phyloP scores from a whole-genome alignment of 2,797 vertebrate species.

The Artibeus jamaicensis region DNA sequence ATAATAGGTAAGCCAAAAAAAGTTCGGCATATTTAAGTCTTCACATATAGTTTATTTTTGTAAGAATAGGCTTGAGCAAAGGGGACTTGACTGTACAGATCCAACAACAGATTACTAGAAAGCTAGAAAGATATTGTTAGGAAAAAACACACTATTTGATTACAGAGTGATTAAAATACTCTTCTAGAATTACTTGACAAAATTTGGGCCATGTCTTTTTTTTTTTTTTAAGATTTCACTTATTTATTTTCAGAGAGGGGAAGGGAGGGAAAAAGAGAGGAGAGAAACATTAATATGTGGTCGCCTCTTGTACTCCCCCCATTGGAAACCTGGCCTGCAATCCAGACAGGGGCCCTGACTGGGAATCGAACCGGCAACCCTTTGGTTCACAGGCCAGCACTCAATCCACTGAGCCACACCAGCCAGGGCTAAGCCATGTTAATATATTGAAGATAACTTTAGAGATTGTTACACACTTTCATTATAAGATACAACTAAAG shows the following conservation, averaged over 20 bases:
- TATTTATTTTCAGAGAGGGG: too few relatives aligned
- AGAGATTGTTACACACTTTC: constrained; percentile 7
- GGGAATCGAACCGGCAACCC: too few relatives aligned
- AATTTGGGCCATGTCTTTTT: not conserved
- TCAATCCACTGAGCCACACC: too few relatives aligned
- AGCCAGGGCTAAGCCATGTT: not conserved
- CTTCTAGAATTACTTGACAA: constrained; percentile 23
- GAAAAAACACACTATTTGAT: not conserved
- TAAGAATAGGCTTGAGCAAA: constrained; percentile 9
- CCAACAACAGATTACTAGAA: not conserved
- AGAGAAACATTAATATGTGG: too few relatives aligned
- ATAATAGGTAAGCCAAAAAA: not conserved
- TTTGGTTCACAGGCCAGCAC: too few relatives aligned
- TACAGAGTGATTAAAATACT: constrained; percentile 8
- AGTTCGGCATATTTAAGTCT: not conserved
- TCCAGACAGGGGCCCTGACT: too few relatives aligned
- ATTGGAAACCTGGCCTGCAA: too few relatives aligned
- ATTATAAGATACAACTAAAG: not conserved
- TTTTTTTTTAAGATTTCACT: too few relatives aligned
- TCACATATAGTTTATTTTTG: not conserved
- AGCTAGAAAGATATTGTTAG: constrained; percentile 20
- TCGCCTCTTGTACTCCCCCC: too few relatives aligned
- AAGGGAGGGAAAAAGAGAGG: too few relatives aligned
- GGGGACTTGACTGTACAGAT: not conserved
- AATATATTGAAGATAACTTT: not conserved